Percentiles rank a stretch among this genome's conserved stretches.
phyloP scores from a whole-genome alignment of 2,888 invertebrate genomes.

The Troides aeacus region DNA sequence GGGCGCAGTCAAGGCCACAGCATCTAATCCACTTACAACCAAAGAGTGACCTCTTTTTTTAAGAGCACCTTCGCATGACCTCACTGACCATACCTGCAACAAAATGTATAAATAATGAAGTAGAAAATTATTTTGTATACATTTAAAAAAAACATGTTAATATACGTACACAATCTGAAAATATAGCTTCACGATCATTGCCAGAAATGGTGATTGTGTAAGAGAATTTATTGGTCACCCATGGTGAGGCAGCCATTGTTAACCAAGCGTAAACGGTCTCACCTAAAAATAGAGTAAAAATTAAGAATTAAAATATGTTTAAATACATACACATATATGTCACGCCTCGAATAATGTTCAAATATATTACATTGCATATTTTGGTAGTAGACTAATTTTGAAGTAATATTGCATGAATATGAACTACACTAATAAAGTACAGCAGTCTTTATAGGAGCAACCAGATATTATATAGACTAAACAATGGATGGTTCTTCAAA shows the following conservation, averaged over 20 bases:
- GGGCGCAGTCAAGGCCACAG: constrained; percentile 55
- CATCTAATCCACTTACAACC: constrained; percentile 56
- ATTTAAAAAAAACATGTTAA: background rate
- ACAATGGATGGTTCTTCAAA: no score
- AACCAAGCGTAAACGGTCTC: constrained; percentile 63
- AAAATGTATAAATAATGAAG: constrained; percentile 12
- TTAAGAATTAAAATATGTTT: background rate
- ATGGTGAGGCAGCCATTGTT: constrained; percentile 67
- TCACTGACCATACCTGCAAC: constrained; percentile 67
- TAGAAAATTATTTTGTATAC: no score
- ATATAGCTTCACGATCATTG: constrained; percentile 73
- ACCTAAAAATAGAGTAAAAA: constrained; percentile 44
- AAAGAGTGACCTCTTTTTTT: constrained; percentile 67
- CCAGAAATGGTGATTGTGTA: constrained; percentile 72
- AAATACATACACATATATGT: background rate
- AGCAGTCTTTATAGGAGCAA: no score
- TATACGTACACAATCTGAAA: constrained; percentile 67
- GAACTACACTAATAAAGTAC: no score
- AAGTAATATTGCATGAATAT: no score
- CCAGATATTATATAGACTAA: no score
- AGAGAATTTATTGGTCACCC: constrained; percentile 64
- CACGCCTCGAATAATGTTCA: no score
- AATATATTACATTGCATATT: no score
- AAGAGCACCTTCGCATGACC: constrained; percentile 70
- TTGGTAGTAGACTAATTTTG: no score